Conservation (phyloP, 2,888 invertebrate genomes). For the Malthinus flaveolus region DNA sequence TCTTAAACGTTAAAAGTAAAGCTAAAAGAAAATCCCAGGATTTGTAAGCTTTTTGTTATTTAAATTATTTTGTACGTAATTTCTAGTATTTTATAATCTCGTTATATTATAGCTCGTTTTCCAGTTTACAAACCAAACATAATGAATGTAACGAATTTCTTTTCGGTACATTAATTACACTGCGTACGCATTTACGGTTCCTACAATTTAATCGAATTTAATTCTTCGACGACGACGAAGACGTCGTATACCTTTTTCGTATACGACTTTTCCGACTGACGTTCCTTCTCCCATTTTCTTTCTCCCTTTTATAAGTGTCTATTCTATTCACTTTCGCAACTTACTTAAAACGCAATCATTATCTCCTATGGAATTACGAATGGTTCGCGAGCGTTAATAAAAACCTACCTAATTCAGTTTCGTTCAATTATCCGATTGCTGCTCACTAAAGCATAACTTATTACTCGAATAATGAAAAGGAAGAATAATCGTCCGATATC, state of each 20-base stretch:
- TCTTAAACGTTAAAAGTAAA: too few relatives aligned
- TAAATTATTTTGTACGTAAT: too few relatives aligned
- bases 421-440: conserved; percentile 44
- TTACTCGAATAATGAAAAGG: conserved; percentile 46
- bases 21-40: too few relatives aligned
- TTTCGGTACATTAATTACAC: conserved; percentile 25
- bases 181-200: conserved; percentile 20
- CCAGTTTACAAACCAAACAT: conserved; percentile 20
- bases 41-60: too few relatives aligned
- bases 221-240: conserved; percentile 15
- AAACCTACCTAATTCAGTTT: conserved; percentile 43
- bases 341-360: conserved; percentile 36
- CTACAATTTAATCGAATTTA: conserved; percentile 25
- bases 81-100: conserved; percentile 13
- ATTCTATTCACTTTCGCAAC: conserved; percentile 14
- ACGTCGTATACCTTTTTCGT: conserved; percentile 5
- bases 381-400: conserved; percentile 40
- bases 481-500: too few relatives aligned
- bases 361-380: conserved; percentile 33
- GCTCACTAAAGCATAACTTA: conserved; percentile 44
- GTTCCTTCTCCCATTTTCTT: not conserved
- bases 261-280: conserved; percentile 3
- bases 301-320: not conserved
- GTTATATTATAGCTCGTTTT: conserved; percentile 23
- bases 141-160: conserved; percentile 23